These are phyloP conservation scores for Lasiurus cinereus DNA, from an alignment of 2,113 vertebrate genomes.

Conservation along the genomic window DNA sequence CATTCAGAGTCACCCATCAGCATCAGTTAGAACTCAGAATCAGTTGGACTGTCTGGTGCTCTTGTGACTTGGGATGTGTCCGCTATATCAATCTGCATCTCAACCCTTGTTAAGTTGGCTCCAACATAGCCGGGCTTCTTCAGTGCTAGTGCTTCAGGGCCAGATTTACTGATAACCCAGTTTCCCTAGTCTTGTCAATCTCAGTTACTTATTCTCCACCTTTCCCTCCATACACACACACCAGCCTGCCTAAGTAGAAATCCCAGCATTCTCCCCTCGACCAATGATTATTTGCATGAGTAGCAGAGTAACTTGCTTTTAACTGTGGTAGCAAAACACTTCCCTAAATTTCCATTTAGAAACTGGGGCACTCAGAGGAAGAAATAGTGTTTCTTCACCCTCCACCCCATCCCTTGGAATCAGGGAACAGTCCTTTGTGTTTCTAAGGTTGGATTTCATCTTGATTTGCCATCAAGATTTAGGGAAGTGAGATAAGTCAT, in stretches of 20 bases:
- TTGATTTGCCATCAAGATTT: neutral
- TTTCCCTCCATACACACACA: fast-evolving
- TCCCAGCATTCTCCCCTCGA: neutral
- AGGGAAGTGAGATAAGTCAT: neutral
- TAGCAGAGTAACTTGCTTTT: neutral
- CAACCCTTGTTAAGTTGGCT: neutral
- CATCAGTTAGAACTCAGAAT: neutral
- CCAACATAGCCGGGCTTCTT: neutral
- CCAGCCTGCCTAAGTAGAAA: neutral
- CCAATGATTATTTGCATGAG: neutral
- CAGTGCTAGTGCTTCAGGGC: neutral
- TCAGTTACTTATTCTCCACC: neutral
- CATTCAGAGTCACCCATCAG: neutral
- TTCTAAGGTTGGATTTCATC: neutral
- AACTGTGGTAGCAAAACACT: neutral
- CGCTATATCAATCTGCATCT: neutral
- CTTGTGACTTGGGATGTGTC: neutral
- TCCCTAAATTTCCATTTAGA: neutral
- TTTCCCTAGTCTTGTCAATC: neutral
- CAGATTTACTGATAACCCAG: neutral
- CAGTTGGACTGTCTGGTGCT: neutral
- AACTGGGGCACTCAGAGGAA: neutral
- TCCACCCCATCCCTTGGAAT: neutral
- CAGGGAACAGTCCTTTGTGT: neutral
- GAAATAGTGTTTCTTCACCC: neutral